Base-by-base conservation (phyloP, 2,888 invertebrate species). In the Camponotus fellah region DNA sequence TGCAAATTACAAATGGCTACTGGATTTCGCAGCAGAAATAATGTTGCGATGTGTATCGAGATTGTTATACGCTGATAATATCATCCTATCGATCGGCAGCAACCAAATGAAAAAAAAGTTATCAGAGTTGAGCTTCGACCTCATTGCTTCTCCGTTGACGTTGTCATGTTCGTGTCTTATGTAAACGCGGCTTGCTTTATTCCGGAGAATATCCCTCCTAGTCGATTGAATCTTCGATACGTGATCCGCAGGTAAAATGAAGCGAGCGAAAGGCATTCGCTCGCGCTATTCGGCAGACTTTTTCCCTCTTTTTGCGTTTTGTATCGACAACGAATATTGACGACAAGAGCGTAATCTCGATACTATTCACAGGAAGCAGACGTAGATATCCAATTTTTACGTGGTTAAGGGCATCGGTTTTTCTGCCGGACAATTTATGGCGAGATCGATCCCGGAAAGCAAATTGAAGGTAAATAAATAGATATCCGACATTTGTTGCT, bases 161-260 rank as follows among this genome's bases (percentile, higher is more conserved):
- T 77, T 56, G 77, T 79, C 77, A 69, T 72, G 72, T 72, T 79
- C 79, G 43, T 72, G 58, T 72, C 71, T 72, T 71, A 72, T 79
- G 79, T 72, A 80, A 80, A 80, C 72, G 79, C 26, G 60, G 46
- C 46, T 80, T 60, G 60, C 79, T 80, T 72, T 72, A 72, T 80
- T 71, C 60, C 34, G n/a, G 12, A 71, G 58, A 79, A 79, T 72
- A 72, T 72, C 60, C 60, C 58, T 69, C 46, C 46, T 71, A 60
- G 34, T 60, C 79, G 71, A 58, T 80, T 62, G 79, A 46, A 80
- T 80, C 60, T 80, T 80, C 79, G 37, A 72, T 80, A 60, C 72
- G 72, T 80, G 79, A 72, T 72, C 72, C 60, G 46, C 43, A 60
- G 26, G 3, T 62, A 83, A 72, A 72, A 84, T 40, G n/a, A 72